Conservation (phyloP, 2,888 invertebrate genomes). For the Rhopalosiphum nymphaeae region DNA sequence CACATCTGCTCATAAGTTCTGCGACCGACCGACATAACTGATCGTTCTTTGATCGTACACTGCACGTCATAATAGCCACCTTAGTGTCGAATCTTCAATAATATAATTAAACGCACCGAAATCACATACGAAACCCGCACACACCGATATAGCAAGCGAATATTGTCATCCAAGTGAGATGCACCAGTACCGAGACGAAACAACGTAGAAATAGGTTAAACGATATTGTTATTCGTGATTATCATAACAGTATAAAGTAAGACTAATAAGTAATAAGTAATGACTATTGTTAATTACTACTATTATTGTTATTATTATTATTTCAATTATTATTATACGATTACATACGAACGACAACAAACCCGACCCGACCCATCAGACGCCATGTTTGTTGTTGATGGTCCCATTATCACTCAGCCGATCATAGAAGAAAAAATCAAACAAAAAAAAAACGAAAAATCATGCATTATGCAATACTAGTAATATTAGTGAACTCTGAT, state of each 20-base stretch:
- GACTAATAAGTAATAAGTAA: neutral
- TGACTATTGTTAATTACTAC: conserved; percentile 17
- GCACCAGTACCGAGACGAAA: conserved; percentile 5
- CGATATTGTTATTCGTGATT: neutral
- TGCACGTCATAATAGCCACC: neutral
- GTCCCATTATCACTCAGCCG: conserved; percentile 42
- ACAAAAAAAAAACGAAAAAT: conserved; percentile 14
- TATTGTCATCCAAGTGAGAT: neutral
- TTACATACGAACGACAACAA: conserved; percentile 53
- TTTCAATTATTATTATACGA: conserved; percentile 9
- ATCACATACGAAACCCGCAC: conserved; percentile 1
- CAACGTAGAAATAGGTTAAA: neutral
- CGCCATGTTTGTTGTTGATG: conserved; percentile 63
- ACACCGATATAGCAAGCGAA: neutral
- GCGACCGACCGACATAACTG: conserved; percentile 16
- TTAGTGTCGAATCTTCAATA: neutral
- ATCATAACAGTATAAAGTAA: neutral
- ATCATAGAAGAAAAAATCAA: conserved; percentile 62
- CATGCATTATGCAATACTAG: neutral
- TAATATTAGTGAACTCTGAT: neutral
- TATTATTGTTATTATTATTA: conserved; percentile 19
- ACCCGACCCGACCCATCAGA: conserved; percentile 57
- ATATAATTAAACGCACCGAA: neutral
- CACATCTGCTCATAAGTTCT: neutral
- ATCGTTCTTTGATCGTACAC: neutral